Conservation (phyloP, 2,797 vertebrate genomes). For the Benthosema pterotum region DNA sequence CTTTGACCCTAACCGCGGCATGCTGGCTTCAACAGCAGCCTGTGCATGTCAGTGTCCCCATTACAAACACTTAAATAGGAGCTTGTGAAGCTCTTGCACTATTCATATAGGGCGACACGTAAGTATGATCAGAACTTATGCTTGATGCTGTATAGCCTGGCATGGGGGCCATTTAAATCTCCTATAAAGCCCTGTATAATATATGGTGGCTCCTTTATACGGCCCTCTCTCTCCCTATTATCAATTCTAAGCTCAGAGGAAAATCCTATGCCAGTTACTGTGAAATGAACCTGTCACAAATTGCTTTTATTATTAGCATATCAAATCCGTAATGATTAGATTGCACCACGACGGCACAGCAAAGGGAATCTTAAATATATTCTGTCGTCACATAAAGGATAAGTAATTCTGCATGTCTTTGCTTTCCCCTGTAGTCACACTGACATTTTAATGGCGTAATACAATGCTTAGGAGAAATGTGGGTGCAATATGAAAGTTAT, state of each 20-base stretch:
- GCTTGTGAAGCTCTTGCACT: too few species aligned
- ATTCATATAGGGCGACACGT: too few species aligned
- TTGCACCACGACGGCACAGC: slow-evolving; percentile 16
- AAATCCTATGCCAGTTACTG: slow-evolving; percentile 49
- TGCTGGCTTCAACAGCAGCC: too few species aligned
- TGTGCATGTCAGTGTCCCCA: too few species aligned
- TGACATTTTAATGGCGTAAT: slow-evolving; percentile 56
- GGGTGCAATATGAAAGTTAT: slow-evolving; percentile 40
- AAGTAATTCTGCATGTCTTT: slow-evolving; percentile 45
- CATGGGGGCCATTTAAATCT: slow-evolving; percentile 21
- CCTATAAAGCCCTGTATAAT: slow-evolving; percentile 34
- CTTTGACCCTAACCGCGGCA: too few species aligned
- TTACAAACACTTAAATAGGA: too few species aligned
- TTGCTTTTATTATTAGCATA: slow-evolving; percentile 56
- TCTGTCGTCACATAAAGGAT: slow-evolving; percentile 39
- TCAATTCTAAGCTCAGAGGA: slow-evolving; percentile 45
- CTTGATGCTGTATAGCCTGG: too few species aligned
- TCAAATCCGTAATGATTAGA: slow-evolving; percentile 46
- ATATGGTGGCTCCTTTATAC: slow-evolving; percentile 34
- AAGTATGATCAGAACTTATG: too few species aligned
- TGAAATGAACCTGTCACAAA: slow-evolving; percentile 59
- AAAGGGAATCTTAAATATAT: slow-evolving; percentile 47
- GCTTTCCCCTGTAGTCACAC: slow-evolving; percentile 34
- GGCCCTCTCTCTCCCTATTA: slow-evolving; percentile 46
- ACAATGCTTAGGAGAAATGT: slow-evolving; percentile 39